Evolutionary conservation across 1,140 invertebrate species (phyloP).

Genomic region (Halictus rubicundus): DNA sequence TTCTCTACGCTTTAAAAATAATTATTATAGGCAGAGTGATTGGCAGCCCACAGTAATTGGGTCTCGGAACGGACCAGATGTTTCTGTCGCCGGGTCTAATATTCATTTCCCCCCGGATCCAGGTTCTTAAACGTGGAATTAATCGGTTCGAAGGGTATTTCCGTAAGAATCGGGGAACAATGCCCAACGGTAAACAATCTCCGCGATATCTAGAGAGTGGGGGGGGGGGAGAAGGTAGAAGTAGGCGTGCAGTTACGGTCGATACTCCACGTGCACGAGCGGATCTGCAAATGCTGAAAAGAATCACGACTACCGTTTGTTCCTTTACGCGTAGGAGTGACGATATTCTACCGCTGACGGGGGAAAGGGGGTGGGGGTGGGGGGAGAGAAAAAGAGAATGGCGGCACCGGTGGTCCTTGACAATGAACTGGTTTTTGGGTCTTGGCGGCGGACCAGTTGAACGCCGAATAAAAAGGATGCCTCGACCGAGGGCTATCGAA

Average conservation of each 20-base stretch:
- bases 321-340: slow-evolving; percentile 50
- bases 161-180: slow-evolving; percentile 39
- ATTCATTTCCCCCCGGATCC: neutral
- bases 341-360: slow-evolving; percentile 16
- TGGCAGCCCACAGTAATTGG: too few species aligned
- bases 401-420: slow-evolving; percentile 54
- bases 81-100: too few species aligned
- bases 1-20: too few species aligned
- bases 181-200: slow-evolving; percentile 57
- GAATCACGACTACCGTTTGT: slow-evolving; percentile 59
- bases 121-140: neutral
- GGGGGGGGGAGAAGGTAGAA: neutral
- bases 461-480: slow-evolving; percentile 12
- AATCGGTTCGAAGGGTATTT: slow-evolving; percentile 24
- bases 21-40: too few species aligned
- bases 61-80: too few species aligned
- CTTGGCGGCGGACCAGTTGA: slow-evolving; percentile 15
- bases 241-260: slow-evolving; percentile 44
- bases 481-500: neutral
- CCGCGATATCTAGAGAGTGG: slow-evolving; percentile 42
- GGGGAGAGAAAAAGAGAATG: slow-evolving; percentile 14
- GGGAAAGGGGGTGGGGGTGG: too few species aligned
- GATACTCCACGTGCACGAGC: slow-evolving; percentile 22
- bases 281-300: slow-evolving; percentile 43
- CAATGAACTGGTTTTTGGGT: slow-evolving; percentile 63